These are phyloP conservation scores for Danio aesculapii DNA, from an alignment of 2,797 vertebrate species.

Conservation along the genomic window DNA sequence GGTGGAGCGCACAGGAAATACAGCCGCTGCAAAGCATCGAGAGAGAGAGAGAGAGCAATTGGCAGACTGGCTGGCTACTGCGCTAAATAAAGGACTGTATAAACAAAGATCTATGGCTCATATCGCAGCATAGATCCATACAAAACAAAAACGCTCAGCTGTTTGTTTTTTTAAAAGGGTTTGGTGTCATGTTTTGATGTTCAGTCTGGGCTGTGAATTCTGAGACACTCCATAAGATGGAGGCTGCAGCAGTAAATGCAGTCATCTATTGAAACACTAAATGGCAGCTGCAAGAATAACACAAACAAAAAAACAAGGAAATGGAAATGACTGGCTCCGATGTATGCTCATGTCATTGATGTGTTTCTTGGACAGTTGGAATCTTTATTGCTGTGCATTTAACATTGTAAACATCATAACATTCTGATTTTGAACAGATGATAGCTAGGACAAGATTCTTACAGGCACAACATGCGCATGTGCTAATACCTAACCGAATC, in stretches of 20 bases:
- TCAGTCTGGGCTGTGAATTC: not conserved
- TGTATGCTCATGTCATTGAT: not conserved
- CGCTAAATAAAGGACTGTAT: slow-evolving; percentile 26
- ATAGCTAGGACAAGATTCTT: slow-evolving; percentile 6
- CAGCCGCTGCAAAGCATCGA: slow-evolving; percentile 46
- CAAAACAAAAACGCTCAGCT: not conserved
- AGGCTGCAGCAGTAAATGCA: slow-evolving; percentile 55
- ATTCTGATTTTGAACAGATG: slow-evolving; percentile 7
- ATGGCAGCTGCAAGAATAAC: slow-evolving; percentile 46
- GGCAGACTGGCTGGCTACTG: slow-evolving; percentile 30
- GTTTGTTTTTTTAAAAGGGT: slow-evolving; percentile 25
- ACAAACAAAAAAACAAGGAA: not conserved
- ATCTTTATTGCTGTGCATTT: not conserved
- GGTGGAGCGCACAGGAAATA: slow-evolving; percentile 81
- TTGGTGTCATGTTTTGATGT: not conserved
- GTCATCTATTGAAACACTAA: slow-evolving; percentile 4
- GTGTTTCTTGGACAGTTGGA: not conserved
- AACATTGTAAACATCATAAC: not conserved
- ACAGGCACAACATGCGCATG: not conserved
- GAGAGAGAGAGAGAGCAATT: slow-evolving; percentile 38
- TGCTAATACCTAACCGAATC: not conserved
- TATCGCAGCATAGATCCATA: slow-evolving; percentile 12
- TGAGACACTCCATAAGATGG: slow-evolving; percentile 55
- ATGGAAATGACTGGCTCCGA: not conserved
- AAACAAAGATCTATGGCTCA: slow-evolving; percentile 16